Evolutionary conservation across 2,113 vertebrate genomes (phyloP).

Genomic region (Nothoprocta pentlandii): DNA sequence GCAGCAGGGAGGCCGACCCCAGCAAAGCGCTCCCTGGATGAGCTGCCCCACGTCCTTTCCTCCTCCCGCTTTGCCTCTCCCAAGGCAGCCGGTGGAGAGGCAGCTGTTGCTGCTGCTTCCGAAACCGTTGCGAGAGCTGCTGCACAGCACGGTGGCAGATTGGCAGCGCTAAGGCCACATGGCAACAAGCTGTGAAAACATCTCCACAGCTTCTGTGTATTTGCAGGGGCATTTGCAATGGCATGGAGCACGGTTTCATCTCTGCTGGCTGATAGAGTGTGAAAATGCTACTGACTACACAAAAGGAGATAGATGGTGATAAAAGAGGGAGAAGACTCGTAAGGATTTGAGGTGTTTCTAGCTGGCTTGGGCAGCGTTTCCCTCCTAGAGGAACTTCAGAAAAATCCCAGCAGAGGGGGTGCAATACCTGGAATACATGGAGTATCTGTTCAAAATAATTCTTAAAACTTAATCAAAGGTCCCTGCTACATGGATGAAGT

Average conservation of each 20-base stretch:
- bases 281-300: not conserved
- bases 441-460: not conserved
- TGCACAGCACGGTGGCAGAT: not conserved
- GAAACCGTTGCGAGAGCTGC: not conserved
- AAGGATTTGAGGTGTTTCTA: not conserved
- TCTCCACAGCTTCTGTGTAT: slow-evolving; percentile 37
- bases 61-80: not conserved
- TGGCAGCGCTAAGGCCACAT: slow-evolving; percentile 35
- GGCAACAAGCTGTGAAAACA: slow-evolving; percentile 43
- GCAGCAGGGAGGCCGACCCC: not conserved
- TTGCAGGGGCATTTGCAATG: slow-evolving; percentile 27
- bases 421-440: not conserved
- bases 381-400: not conserved
- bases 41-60: not conserved
- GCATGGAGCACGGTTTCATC: not conserved
- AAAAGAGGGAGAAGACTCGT: not conserved
- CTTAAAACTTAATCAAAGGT: not conserved
- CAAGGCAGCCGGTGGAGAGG: not conserved
- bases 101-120: not conserved
- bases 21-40: not conserved
- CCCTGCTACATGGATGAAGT: not conserved
- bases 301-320: not conserved
- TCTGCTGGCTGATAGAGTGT: not conserved
- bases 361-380: not conserved
- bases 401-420: not conserved